Conservation (phyloP, 2,113 vertebrate genomes). For the Calidris pygmaea region DNA sequence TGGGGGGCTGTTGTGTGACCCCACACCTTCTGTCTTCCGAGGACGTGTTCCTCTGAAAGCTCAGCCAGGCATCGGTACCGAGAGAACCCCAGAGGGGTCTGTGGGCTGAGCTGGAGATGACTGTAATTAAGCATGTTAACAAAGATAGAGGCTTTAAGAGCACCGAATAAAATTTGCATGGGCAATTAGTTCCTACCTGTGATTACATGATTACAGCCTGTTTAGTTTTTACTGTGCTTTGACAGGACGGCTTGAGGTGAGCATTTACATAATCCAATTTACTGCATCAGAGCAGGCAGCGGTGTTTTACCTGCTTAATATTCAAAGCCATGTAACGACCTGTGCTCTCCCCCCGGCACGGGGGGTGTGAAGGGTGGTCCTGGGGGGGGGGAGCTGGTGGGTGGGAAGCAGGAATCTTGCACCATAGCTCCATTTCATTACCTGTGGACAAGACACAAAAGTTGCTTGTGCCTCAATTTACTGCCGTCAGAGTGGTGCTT, state of each 20-base stretch:
- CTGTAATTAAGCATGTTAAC: not conserved
- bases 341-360: not conserved
- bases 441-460: not conserved
- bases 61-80: not conserved
- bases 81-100: accelerated
- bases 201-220: accelerated
- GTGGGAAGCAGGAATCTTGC: not conserved
- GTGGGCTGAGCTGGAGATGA: not conserved
- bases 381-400: not conserved
- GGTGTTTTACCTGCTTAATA: not conserved
- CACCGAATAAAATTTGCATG: accelerated
- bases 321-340: not conserved
- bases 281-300: not conserved
- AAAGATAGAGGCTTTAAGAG: not conserved
- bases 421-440: not conserved
- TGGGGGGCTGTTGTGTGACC: not conserved
- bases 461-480: not conserved
- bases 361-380: not conserved
- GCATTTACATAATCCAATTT: not conserved
- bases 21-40: accelerated
- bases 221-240: not conserved
- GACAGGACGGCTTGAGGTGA: not conserved
- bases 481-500: constrained; percentile 1
- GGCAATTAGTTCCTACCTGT: not conserved
- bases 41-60: accelerated